Conservation (phyloP, 2,888 invertebrate genomes). For the Sminthurinus aureus region DNA sequence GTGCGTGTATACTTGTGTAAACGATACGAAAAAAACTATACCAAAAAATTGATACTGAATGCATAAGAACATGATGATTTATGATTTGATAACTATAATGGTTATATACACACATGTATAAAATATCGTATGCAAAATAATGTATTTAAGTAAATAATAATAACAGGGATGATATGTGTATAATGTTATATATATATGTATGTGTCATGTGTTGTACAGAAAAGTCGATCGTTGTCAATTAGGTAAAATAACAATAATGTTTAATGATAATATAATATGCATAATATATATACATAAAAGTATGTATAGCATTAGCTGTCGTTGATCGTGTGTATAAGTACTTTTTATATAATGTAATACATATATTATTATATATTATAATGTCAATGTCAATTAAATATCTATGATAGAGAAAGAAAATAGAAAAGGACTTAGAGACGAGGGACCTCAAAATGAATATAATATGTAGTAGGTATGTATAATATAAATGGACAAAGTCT, state of each 20-base stretch:
- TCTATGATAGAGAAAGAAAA: not conserved
- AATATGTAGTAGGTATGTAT: not conserved
- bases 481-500: constrained; percentile 41
- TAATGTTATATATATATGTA: no score
- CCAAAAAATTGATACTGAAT: no score
- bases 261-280: not conserved
- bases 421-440: constrained; percentile 41
- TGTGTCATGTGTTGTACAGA: no score
- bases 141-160: no score
- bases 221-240: not conserved
- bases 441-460: constrained; percentile 33
- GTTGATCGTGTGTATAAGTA: not conserved
- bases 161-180: no score
- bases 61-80: no score
- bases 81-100: no score
- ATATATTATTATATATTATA: constrained; percentile 16
- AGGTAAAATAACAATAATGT: not conserved
- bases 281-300: not conserved
- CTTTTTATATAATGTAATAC: not conserved
- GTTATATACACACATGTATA: no score
- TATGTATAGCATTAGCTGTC: not conserved
- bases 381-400: not conserved
- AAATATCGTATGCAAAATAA: no score
- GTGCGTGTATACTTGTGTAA: no score
- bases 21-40: no score